Conservation (phyloP, 2,113 vertebrate species). For the Lycocorax pyrrhopterus region DNA sequence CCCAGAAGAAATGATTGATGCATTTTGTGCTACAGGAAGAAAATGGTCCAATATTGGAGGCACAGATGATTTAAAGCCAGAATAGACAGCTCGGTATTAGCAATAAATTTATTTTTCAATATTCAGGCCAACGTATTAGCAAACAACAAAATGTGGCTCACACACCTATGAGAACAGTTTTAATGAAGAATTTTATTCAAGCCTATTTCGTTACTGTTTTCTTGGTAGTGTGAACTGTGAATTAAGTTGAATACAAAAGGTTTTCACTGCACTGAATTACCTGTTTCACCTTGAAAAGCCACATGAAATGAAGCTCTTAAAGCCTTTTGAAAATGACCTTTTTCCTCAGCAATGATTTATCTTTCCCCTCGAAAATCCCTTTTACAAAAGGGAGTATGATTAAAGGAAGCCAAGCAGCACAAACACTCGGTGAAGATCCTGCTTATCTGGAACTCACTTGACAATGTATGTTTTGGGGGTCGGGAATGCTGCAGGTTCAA, state of each 20-base stretch:
- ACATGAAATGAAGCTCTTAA: conserved; percentile 80
- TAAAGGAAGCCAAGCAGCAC: conserved; percentile 86
- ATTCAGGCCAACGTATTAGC: not conserved
- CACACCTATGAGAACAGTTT: not conserved
- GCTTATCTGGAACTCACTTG: conserved; percentile 82
- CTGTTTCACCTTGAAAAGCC: conserved; percentile 81
- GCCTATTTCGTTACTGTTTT: conserved; percentile 65
- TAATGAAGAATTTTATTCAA: conserved; percentile 65
- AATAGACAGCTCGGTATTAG: not conserved
- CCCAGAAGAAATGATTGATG: conserved; percentile 18
- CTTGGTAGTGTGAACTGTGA: conserved; percentile 63
- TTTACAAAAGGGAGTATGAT: conserved; percentile 81
- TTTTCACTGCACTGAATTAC: conserved; percentile 74
- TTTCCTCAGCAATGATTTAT: conserved; percentile 90
- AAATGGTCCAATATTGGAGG: conserved; percentile 4
- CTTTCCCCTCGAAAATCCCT: conserved; percentile 79
- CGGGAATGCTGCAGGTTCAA: conserved; percentile 87
- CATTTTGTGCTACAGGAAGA: not conserved
- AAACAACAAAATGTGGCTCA: conserved; percentile 49
- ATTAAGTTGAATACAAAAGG: conserved; percentile 79
- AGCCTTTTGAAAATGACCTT: conserved; percentile 85
- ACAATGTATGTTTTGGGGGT: conserved; percentile 82
- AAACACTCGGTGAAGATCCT: conserved; percentile 80
- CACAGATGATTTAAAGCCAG: conserved; percentile 42
- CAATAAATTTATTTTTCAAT: conserved; percentile 55